Conservation (phyloP, 1,140 invertebrate species). For the Sitophilus oryzae region DNA sequence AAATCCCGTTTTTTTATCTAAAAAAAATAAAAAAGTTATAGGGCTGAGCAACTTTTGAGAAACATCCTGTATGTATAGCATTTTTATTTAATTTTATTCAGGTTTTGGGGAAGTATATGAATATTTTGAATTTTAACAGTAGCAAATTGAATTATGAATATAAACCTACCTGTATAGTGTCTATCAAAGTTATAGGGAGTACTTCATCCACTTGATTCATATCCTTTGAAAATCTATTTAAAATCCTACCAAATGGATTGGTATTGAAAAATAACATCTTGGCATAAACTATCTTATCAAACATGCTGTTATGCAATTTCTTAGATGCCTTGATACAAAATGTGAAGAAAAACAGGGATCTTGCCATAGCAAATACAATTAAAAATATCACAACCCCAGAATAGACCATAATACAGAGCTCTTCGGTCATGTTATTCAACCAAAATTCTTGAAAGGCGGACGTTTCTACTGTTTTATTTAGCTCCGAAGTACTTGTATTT, state of each 20-base stretch:
- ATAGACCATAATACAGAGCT: conserved; percentile 6
- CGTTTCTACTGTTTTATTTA: neutral
- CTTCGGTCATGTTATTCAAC: conserved; percentile 14
- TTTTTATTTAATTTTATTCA: no score
- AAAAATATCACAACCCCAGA: conserved; percentile 23
- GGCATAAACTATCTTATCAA: conserved; percentile 68
- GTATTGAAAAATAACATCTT: conserved; percentile 85
- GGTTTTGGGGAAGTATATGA: no score
- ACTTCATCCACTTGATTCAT: conserved; percentile 77
- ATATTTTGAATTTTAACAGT: no score
- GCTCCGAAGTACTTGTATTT: no score
- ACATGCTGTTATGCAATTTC: conserved; percentile 76
- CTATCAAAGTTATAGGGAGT: conserved; percentile 66
- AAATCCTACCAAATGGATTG: conserved; percentile 69
- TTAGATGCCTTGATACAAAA: conserved; percentile 60
- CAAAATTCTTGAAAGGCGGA: conserved; percentile 13
- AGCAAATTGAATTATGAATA: no score
- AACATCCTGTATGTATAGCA: no score
- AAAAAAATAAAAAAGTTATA: no score
- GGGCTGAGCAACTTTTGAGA: no score
- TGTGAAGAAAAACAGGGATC: conserved; percentile 67
- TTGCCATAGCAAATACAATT: conserved; percentile 51
- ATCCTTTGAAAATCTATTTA: conserved; percentile 70
- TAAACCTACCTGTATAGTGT: conserved; percentile 62
- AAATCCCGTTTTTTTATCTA: no score